These are phyloP conservation scores for Chalcis sispes DNA, from an alignment of 2,888 invertebrate species.

Conservation along the genomic window DNA sequence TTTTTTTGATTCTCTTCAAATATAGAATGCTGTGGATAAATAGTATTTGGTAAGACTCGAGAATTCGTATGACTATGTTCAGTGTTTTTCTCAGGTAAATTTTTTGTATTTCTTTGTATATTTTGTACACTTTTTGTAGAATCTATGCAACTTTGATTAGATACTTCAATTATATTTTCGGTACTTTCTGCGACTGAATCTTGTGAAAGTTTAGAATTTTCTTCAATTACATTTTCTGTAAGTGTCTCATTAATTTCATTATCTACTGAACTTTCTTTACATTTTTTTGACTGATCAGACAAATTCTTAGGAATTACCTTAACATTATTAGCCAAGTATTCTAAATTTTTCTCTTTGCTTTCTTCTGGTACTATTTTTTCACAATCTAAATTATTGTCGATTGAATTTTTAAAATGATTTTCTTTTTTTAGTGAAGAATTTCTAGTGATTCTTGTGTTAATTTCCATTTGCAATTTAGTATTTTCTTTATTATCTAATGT, in stretches of 20 bases:
- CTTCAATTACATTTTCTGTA: slow-evolving; percentile 12
- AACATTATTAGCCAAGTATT: slow-evolving; percentile 12
- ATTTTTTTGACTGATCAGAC: slow-evolving; percentile 17
- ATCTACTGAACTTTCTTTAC: slow-evolving; percentile 23
- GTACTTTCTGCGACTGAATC: slow-evolving; percentile 10
- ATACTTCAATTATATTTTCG: slow-evolving; percentile 15
- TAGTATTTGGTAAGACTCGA: no score
- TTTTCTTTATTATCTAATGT: slow-evolving; percentile 49
- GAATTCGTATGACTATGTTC: slow-evolving; percentile 1
- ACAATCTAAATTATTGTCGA: slow-evolving; percentile 26
- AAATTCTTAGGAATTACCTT: slow-evolving; percentile 9
- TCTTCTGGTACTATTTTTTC: slow-evolving; percentile 12
- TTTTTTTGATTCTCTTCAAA: no score
- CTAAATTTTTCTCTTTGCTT: slow-evolving; percentile 17
- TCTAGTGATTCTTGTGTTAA: slow-evolving; percentile 31
- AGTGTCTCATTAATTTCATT: slow-evolving; percentile 29
- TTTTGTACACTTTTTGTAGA: slow-evolving; percentile 15
- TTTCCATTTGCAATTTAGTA: slow-evolving; percentile 39
- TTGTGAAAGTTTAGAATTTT: slow-evolving; percentile 1
- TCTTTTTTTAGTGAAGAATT: slow-evolving; percentile 29
- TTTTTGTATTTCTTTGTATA: neutral
- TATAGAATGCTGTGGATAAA: no score
- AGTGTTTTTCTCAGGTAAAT: neutral
- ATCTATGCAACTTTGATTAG: neutral
- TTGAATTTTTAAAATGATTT: slow-evolving; percentile 20